A percentile compares a stretch with the other conserved stretches of the same genome.
Evolutionary conservation across 2,797 vertebrate species (phyloP).

Genomic region (Cottoperca gobio): DNA sequence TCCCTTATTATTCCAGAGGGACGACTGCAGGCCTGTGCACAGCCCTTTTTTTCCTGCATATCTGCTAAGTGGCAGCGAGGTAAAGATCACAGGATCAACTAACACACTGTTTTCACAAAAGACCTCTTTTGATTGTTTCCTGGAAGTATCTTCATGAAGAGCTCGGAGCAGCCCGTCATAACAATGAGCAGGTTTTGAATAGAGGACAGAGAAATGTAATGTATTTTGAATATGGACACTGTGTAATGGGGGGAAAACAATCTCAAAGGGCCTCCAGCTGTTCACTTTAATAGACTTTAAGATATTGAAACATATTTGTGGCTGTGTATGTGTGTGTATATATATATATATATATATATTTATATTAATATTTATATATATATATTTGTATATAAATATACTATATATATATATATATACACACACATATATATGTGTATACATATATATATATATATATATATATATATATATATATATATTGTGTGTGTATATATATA

Average conservation of each 20-base stretch:
- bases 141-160: neutral
- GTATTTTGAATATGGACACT: conserved; percentile 17
- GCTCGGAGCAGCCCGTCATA: conserved; percentile 2
- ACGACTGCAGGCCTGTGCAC: conserved; percentile 7
- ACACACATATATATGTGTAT: too few species aligned
- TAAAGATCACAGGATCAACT: conserved; percentile 43
- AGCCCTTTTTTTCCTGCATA: conserved; percentile 4
- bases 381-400: too few species aligned
- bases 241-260: conserved; percentile 42
- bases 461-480: too few species aligned
- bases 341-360: too few species aligned
- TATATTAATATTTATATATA: too few species aligned
- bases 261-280: conserved; percentile 55
- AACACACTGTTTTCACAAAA: neutral
- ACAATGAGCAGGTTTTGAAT: conserved; percentile 30
- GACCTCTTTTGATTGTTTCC: conserved; percentile 17
- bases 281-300: conserved; percentile 34
- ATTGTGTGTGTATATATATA: too few species aligned
- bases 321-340: too few species aligned
- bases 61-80: conserved; percentile 1
- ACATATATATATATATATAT: too few species aligned
- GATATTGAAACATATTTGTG: conserved; percentile 40
- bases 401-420: too few species aligned
- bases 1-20: conserved; percentile 64
- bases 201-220: conserved; percentile 40